These are phyloP conservation scores for Formica aserva DNA, from an alignment of 2,888 invertebrate genomes.

Conservation along the genomic window DNA sequence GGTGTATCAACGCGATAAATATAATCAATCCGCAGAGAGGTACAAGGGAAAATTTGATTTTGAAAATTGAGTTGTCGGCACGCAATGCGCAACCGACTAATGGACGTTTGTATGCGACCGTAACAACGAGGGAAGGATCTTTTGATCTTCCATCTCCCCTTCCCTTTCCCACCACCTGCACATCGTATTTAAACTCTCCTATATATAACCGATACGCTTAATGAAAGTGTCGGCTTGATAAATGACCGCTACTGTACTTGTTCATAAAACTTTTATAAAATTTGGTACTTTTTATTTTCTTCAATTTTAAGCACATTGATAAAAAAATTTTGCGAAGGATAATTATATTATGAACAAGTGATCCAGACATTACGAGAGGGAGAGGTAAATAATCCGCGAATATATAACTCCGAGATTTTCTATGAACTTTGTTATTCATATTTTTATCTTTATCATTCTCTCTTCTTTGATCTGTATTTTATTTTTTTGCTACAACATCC, in stretches of 20 bases:
- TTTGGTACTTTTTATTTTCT: not conserved
- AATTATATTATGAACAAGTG: not conserved
- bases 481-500: not conserved
- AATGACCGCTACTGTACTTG: not conserved
- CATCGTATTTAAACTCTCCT: conserved; percentile 48
- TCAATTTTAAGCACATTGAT: not conserved
- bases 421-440: not conserved
- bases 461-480: not conserved
- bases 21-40: not conserved
- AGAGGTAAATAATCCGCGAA: not conserved
- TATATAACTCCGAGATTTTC: not conserved
- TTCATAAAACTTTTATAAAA: conserved; percentile 9
- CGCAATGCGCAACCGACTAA: conserved; percentile 62
- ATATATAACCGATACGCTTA: conserved; percentile 26
- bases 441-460: not conserved
- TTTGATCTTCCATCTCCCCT: conserved; percentile 67
- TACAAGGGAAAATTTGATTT: conserved; percentile 64
- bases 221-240: conserved; percentile 25
- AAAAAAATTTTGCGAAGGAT: not conserved
- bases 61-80: conserved; percentile 64
- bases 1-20: not conserved
- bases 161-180: conserved; percentile 34
- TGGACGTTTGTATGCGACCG: conserved; percentile 70
- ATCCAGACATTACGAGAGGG: not conserved
- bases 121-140: conserved; percentile 65